Conservation (phyloP, 2,888 invertebrate genomes). For the Theretra japonica region DNA sequence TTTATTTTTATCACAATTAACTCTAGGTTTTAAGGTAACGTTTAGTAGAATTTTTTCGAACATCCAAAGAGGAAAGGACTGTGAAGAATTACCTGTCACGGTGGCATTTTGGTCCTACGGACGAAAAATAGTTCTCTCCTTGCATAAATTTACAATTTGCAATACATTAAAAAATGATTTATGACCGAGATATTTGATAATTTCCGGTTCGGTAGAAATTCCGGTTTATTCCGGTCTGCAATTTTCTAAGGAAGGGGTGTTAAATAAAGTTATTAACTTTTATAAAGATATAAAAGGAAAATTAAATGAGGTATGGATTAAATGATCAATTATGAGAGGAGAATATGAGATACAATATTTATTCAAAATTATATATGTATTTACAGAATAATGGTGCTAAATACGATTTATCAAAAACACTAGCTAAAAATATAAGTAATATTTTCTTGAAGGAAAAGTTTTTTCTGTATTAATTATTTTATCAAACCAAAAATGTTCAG, state of each 20-base stretch:
- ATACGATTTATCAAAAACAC: background rate
- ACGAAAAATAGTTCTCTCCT: background rate
- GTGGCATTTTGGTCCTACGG: conserved; percentile 6
- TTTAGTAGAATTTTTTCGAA: conserved; percentile 12
- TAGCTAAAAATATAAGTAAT: background rate
- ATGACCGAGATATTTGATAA: background rate
- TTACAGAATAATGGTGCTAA: conserved; percentile 1
- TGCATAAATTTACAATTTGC: background rate
- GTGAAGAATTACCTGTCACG: conserved; percentile 10
- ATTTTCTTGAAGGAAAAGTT: background rate
- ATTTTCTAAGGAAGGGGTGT: background rate
- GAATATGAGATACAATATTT: conserved; percentile 1
- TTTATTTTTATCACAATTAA: conserved; percentile 28
- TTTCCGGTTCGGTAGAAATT: background rate
- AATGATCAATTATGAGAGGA: background rate
- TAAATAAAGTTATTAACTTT: background rate
- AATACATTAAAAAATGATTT: background rate
- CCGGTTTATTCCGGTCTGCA: too few species aligned
- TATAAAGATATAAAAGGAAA: background rate
- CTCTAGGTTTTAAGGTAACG: conserved; percentile 7
- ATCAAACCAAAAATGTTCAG: too few species aligned
- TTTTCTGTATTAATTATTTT: too few species aligned
- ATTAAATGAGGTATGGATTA: background rate
- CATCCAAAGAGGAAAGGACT: conserved; percentile 14
- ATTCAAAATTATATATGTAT: background rate